Conservation (phyloP, 2,888 invertebrate species). For the Nasonia oneida region DNA sequence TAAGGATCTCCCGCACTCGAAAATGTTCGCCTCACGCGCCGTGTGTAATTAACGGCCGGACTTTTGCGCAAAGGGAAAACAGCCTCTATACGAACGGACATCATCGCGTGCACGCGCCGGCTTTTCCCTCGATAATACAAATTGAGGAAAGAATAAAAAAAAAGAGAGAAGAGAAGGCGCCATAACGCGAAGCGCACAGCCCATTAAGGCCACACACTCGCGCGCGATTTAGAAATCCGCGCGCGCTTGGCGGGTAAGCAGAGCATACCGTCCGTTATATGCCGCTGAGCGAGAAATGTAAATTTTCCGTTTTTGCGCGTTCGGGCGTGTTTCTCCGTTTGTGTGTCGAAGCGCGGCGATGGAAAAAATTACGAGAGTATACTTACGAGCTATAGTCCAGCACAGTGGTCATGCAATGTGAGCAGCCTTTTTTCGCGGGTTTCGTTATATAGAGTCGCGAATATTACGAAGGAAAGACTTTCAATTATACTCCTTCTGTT, state of each 20-base stretch:
- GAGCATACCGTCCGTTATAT: constrained; percentile 67
- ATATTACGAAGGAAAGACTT: neutral
- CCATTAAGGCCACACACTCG: constrained; percentile 64
- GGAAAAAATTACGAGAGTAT: constrained; percentile 13
- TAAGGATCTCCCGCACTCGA: constrained; percentile 28
- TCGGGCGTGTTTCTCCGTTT: constrained; percentile 24
- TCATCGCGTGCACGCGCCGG: neutral
- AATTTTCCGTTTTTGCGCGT: constrained; percentile 41
- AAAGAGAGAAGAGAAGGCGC: constrained; percentile 35
- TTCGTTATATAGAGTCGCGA: neutral
- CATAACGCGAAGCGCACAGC: constrained; percentile 35
- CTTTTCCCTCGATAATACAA: constrained; percentile 50
- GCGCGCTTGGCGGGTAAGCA: constrained; percentile 65
- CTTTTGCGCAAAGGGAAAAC: constrained; percentile 57
- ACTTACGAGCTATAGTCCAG: neutral
- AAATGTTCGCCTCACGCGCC: constrained; percentile 15
- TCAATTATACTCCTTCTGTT: neutral
- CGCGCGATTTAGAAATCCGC: constrained; percentile 69
- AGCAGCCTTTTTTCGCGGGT: constrained; percentile 18
- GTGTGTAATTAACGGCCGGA: constrained; percentile 39
- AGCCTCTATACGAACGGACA: no score
- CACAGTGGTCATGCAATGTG: constrained; percentile 31
- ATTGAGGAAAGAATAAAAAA: constrained; percentile 41
- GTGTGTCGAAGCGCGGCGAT: constrained; percentile 29
- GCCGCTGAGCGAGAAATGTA: constrained; percentile 48